Base-by-base conservation (phyloP, 2,113 vertebrate species). In the Polyodon spathula region DNA sequence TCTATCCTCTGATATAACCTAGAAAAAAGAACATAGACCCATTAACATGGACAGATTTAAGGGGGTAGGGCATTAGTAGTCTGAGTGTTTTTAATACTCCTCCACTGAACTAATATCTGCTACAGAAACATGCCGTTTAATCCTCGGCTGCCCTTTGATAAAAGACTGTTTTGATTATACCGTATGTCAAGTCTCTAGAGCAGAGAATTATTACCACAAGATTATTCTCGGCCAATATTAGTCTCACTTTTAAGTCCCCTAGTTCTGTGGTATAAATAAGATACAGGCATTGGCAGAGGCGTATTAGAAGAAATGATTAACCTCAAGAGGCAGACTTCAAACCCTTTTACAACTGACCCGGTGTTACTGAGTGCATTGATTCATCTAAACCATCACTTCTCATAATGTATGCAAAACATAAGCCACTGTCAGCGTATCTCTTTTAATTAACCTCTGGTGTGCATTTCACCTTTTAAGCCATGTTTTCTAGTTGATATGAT, bases 151-250 rank as follows among this genome's bases (percentile, higher is more conserved):
- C 50, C 58, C 63, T 64, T 59, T 59, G 48, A 59, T 64, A 54
- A 59, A 17, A 48, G 40, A 40, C 57, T 59, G 63, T 64, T 64
- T 59, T 64, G 56, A 64, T 58, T 53, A 59, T 53, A 56, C 56
- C n/a, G 63, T 59, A 46, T 59, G 63, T 59, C 63, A 60, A 54
- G 63, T 54, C 63, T 54, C 57, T 43, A 5, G 63, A 59, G 63
- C 55, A 10, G 43, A 7, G 43, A 41, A 42, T 63, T 63, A 63
- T 63, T 51, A 63, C 62, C 62, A 58, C 54, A 57, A 54, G 62
- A 63, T 63, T 63, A 63, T 43, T 38, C 40, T 38, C 44, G 6
- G 55, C 38, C 58, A 52, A 63, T 63, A 63, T 63, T 58, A 58
- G 54, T 58, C 37, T 58, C 54, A 51, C 44, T 38, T n/a, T 63